These are phyloP conservation scores for Zosterops lateralis DNA, from an alignment of 2,113 vertebrate species.

Conservation along the genomic window DNA sequence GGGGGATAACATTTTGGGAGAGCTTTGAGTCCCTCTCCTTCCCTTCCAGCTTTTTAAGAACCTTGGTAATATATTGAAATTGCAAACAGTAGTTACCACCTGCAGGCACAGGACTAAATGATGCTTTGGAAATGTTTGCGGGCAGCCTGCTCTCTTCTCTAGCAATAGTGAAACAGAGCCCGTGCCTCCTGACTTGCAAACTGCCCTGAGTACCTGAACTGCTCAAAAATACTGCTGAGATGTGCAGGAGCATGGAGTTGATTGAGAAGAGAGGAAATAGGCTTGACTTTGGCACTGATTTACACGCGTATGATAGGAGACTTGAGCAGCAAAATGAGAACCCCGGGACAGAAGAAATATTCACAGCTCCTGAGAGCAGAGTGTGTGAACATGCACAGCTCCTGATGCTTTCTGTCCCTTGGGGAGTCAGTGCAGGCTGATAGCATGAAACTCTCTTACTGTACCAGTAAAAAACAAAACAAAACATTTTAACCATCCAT, in stretches of 20 bases:
- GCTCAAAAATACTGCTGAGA: accelerated
- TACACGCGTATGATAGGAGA: not conserved
- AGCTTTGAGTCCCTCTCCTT: not conserved
- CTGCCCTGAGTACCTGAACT: not conserved
- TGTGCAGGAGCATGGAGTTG: not conserved
- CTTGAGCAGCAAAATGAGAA: not conserved
- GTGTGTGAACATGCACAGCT: not conserved
- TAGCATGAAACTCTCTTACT: not conserved
- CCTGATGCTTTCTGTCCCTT: not conserved
- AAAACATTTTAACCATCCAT: not conserved
- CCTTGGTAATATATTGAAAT: not conserved
- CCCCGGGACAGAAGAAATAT: not conserved
- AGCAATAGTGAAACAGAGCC: not conserved
- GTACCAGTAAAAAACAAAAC: not conserved
- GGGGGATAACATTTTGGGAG: not conserved
- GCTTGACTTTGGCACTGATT: not conserved
- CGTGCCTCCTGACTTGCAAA: accelerated
- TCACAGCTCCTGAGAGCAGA: not conserved
- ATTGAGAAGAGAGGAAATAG: not conserved
- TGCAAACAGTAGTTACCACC: not conserved
- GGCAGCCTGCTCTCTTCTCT: not conserved
- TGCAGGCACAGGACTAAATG: not conserved
- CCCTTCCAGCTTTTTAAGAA: not conserved
- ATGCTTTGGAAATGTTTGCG: not conserved
- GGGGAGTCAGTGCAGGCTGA: not conserved